A percentile compares a stretch with the other conserved stretches of the same genome.
Conservation (phyloP, 92 coral and sea anemone genomes). For the Chrysogorgia sp. region DNA sequence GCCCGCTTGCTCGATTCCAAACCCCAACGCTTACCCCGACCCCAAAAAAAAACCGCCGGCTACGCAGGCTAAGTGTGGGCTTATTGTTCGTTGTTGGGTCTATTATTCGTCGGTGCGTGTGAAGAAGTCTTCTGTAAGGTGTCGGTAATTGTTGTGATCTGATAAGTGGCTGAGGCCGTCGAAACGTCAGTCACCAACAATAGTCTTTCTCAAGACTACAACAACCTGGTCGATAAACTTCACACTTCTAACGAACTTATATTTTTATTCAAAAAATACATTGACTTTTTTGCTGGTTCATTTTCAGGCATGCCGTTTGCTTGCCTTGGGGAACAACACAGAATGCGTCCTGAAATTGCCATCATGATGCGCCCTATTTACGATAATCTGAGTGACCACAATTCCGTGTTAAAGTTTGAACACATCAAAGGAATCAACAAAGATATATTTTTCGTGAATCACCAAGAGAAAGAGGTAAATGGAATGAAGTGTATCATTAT, state of each 20-base stretch:
- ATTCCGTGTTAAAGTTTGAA: constrained; percentile 71
- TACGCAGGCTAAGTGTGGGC: too few species aligned
- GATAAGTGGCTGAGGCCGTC: too few species aligned
- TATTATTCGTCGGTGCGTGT: too few species aligned
- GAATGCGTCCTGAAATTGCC: constrained; percentile 97
- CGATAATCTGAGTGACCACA: constrained; percentile 37
- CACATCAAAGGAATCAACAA: constrained; percentile 47
- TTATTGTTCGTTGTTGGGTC: too few species aligned
- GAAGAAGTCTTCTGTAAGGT: too few species aligned
- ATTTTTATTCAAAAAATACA: neutral
- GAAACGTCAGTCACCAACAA: too few species aligned
- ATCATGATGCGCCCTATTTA: constrained; percentile 83
- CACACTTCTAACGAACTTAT: neutral
- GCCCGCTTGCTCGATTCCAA: too few species aligned
- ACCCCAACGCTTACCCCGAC: too few species aligned
- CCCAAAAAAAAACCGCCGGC: too few species aligned
- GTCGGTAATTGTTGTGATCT: too few species aligned
- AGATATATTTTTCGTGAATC: constrained; percentile 50
- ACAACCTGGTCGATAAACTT: neutral
- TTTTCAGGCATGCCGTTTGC: constrained; percentile 63
- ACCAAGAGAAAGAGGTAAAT: constrained; percentile 37
- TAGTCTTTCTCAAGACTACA: too few species aligned
- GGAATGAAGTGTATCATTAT: too few species aligned
- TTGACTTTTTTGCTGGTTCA: neutral
- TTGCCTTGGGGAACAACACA: constrained; percentile 78